A percentile compares a stretch with the other conserved stretches of the same genome.
Evolutionary conservation across 2,888 invertebrate genomes (phyloP).

Genomic region (Leucophenga montana): DNA sequence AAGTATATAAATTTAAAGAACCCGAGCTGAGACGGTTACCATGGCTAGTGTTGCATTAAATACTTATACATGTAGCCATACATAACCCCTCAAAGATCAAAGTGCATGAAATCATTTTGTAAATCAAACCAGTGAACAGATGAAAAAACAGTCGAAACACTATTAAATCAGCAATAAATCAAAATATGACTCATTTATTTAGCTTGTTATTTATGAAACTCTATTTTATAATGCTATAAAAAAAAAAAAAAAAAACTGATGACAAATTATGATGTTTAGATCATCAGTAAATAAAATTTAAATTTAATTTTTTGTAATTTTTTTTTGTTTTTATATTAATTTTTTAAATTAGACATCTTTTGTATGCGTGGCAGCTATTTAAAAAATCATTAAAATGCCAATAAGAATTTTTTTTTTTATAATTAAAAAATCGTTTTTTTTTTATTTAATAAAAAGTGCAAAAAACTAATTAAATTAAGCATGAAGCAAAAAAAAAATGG

Average conservation of each 20-base stretch:
- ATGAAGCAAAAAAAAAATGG: not conserved
- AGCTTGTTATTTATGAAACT: not conserved
- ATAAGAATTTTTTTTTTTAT: slow-evolving; percentile 26
- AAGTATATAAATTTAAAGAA: too few relatives aligned
- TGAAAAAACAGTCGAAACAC: too few relatives aligned
- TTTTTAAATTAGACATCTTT: too few relatives aligned
- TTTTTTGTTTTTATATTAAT: too few relatives aligned
- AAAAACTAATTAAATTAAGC: slow-evolving; percentile 59
- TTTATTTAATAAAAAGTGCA: slow-evolving; percentile 39
- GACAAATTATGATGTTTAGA: slow-evolving; percentile 19
- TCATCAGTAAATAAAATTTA: not conserved
- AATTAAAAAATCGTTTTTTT: slow-evolving; percentile 59
- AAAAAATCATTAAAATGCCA: not conserved
- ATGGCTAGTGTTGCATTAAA: too few relatives aligned
- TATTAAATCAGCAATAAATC: too few relatives aligned
- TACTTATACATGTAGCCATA: slow-evolving; percentile 3
- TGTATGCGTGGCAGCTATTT: too few relatives aligned
- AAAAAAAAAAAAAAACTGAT: not conserved
- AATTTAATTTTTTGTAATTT: too few relatives aligned
- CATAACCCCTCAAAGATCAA: not conserved
- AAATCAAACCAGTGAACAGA: not conserved
- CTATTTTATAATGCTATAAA: not conserved
- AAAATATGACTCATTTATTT: not conserved
- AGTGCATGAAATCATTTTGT: slow-evolving; percentile 8
- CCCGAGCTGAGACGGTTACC: too few relatives aligned